Conservation (phyloP, 1,140 invertebrate genomes). For the Planococcus citri region DNA sequence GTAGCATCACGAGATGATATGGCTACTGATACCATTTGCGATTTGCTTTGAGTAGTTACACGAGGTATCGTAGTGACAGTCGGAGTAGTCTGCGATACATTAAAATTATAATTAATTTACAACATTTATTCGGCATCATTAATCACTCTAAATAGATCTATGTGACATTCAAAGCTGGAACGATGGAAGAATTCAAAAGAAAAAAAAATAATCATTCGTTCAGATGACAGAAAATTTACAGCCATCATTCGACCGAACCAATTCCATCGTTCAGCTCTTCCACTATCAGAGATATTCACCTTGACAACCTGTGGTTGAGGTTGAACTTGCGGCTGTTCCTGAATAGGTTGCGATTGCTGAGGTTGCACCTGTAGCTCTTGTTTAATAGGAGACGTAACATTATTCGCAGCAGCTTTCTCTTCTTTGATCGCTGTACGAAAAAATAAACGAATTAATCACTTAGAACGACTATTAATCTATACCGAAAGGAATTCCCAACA, state of each 20-base stretch:
- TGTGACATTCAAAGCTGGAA: too few relatives aligned
- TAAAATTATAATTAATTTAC: too few relatives aligned
- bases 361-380: slow-evolving; percentile 1
- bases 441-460: neutral
- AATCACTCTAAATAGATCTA: too few relatives aligned
- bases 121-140: too few relatives aligned
- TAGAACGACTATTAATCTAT: too few relatives aligned
- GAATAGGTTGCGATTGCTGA: slow-evolving; percentile 23
- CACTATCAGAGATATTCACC: too few relatives aligned
- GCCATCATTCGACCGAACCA: too few relatives aligned
- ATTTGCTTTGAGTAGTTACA: neutral
- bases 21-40: neutral
- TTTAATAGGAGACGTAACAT: neutral
- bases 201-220: too few relatives aligned
- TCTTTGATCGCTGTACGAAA: neutral
- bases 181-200: too few relatives aligned
- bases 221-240: too few relatives aligned
- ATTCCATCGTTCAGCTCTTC: too few relatives aligned
- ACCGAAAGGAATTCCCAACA: neutral
- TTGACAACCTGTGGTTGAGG: slow-evolving; percentile 24
- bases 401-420: neutral
- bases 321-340: slow-evolving; percentile 31
- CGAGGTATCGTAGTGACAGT: neutral
- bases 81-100: neutral
- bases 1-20: neutral